A percentile compares a stretch with the other conserved stretches of the same genome.
Conservation (phyloP, 2,113 vertebrate genomes). For the Pygoscelis antarcticus region DNA sequence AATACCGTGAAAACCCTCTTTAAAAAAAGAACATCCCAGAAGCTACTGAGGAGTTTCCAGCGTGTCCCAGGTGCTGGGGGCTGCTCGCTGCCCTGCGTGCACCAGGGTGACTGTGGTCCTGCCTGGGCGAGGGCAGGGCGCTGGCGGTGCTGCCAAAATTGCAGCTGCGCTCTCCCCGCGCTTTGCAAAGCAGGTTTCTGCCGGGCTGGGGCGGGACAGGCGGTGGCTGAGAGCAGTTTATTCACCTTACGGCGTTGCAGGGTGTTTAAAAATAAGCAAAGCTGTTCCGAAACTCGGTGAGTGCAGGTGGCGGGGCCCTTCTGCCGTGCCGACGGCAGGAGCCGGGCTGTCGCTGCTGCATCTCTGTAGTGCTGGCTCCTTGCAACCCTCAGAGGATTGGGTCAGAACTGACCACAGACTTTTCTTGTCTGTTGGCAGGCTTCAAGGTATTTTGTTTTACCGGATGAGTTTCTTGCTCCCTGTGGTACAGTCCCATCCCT, state of each 20-base stretch:
- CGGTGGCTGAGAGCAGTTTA: neutral
- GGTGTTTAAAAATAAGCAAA: slow-evolving; percentile 3
- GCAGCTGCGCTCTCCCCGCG: neutral
- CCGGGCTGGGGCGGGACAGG: neutral
- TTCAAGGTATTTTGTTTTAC: neutral
- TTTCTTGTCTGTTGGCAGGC: fast-evolving
- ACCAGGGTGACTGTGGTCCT: no score
- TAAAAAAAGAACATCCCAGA: neutral
- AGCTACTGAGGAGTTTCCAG: neutral
- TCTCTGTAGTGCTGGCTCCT: neutral
- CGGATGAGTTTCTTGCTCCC: neutral
- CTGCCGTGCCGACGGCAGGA: neutral
- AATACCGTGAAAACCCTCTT: fast-evolving
- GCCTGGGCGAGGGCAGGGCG: neutral
- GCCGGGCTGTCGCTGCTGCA: neutral
- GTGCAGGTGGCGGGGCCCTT: neutral
- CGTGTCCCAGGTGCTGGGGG: fast-evolving
- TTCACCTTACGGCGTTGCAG: neutral
- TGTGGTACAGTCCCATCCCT: no score
- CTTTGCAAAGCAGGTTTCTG: neutral
- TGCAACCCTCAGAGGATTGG: fast-evolving
- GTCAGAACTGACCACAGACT: neutral
- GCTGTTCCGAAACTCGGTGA: neutral
- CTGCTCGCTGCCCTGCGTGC: fast-evolving
- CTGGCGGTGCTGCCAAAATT: neutral